Percentiles rank a stretch among this genome's conserved stretches.
phyloP scores from a whole-genome alignment of 2,797 vertebrate species.

The Paedocypris micromegethes region DNA sequence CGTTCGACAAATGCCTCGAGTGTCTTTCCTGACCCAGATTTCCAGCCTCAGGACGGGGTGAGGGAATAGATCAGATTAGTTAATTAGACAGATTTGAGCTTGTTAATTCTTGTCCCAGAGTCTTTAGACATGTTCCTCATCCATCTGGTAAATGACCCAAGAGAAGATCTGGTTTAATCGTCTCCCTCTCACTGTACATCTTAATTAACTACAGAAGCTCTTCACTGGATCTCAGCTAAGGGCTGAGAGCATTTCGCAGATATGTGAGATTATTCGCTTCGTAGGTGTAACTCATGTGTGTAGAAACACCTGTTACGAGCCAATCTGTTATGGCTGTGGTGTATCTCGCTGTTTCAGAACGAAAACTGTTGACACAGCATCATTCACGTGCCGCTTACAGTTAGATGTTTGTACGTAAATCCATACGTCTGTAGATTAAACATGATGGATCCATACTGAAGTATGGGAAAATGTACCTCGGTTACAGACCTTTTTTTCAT shows the following conservation, averaged over 20 bases:
- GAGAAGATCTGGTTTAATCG: conserved; percentile 56
- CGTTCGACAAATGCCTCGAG: conserved; percentile 13
- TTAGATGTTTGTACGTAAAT: no score
- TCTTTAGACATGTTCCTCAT: conserved; percentile 39
- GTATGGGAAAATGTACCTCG: no score
- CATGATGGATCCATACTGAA: no score
- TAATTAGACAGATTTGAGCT: conserved; percentile 59
- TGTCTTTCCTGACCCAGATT: conserved; percentile 35
- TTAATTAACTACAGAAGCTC: conserved; percentile 59
- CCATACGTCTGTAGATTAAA: no score
- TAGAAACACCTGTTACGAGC: conserved; percentile 10
- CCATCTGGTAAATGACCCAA: conserved; percentile 60
- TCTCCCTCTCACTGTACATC: conserved; percentile 57
- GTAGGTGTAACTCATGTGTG: neutral
- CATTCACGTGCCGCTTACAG: no score
- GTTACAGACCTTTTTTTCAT: no score
- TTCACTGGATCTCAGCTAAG: conserved; percentile 42
- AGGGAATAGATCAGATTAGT: conserved; percentile 51
- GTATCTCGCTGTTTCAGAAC: no score
- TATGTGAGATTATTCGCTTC: neutral
- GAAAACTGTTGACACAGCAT: no score
- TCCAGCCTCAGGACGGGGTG: conserved; percentile 35
- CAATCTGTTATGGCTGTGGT: no score
- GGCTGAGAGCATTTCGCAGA: conserved; percentile 42
- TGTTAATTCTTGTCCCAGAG: conserved; percentile 55